Evolutionary conservation across 2,113 vertebrate species (phyloP), one percentile per base, ranked within the genome.

Genomic region (Actinemys pallida): DNA sequence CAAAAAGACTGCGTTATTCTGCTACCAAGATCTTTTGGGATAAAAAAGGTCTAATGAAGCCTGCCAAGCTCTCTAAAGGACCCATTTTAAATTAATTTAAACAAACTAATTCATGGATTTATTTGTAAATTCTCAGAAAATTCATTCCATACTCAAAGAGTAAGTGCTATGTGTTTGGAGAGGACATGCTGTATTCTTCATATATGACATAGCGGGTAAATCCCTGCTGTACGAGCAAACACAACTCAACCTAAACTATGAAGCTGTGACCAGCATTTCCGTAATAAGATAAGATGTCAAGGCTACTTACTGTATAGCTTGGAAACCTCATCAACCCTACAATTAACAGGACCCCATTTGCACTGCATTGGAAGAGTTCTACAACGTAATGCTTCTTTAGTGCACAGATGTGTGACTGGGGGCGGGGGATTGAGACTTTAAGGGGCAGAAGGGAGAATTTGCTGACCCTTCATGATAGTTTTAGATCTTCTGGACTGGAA

Each of bases 201-300:
- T 1, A 3, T 4, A 79, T 1, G 8, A 0, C 35, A 11, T 52
- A 83, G 76, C 19, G 4, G 2, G 1, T 5, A 54, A 2, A 57
- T 90, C 84, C 17, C 5, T 16, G 24, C 87, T 39, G 4, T 10
- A 69, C 10, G 6, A 56, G 1, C 4, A 84, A 93, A 45, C 17
- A 65, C 0, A 0, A 5, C 90, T 5, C 47, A 10, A 27, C 0
- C 0, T 29, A 31, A 1, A 2, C 80, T 72, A 1, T 8, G 2
- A 1, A 4, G 3, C 4, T 94, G 20, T 20, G 88, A 14, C 11
- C 57, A 50, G 6, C 2, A 24, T 8, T 27, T 13, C 16, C 25
- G 75, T 19, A 39, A 4, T 2, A 5, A 4, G 6, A 62, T 1
- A 82, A 87, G 13, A 90, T 83, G 79, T 20, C 35, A 42, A 62